A percentile compares a stretch with the other conserved stretches of the same genome.
Evolutionary conservation across 2,888 invertebrate species (phyloP).

Genomic region (Agrochola circellaris): DNA sequence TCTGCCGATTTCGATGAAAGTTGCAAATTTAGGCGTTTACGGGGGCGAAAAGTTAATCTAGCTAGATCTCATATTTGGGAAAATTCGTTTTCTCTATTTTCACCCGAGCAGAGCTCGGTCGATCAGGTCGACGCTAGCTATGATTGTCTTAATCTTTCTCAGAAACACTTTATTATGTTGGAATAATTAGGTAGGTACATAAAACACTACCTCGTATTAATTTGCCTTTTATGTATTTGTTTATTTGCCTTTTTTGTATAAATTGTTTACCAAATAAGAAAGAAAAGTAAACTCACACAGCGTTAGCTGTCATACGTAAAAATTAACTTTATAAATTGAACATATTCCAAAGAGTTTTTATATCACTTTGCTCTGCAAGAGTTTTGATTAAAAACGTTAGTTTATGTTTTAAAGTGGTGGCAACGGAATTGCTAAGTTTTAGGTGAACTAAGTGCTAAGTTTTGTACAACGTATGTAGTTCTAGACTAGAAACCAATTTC

Average conservation of each 20-base stretch:
- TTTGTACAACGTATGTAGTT: slow-evolving; percentile 1
- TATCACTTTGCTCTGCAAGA: slow-evolving; percentile 2
- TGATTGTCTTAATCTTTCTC: not conserved
- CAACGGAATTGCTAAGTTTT: slow-evolving; percentile 20
- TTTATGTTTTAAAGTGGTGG: slow-evolving; percentile 20
- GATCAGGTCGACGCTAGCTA: too few relatives aligned
- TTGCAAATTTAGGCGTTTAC: too few relatives aligned
- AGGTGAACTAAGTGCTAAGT: slow-evolving; percentile 28
- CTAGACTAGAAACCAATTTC: not conserved
- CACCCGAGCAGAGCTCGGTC: too few relatives aligned
- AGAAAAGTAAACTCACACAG: not conserved
- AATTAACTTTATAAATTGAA: slow-evolving; percentile 14
- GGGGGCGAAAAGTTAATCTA: too few relatives aligned
- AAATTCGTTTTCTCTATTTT: too few relatives aligned
- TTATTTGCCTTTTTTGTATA: not conserved
- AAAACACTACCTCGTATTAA: not conserved
- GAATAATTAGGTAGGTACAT: not conserved
- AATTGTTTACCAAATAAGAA: not conserved
- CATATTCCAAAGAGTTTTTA: not conserved
- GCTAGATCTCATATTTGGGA: too few relatives aligned
- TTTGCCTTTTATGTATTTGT: not conserved
- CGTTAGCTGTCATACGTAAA: not conserved
- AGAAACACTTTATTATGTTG: not conserved
- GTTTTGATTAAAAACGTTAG: slow-evolving; percentile 22
- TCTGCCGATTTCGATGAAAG: too few relatives aligned